Evolutionary conservation across 2,113 vertebrate genomes (phyloP), one percentile per base, ranked within the genome.

Genomic region (Cariama cristata): DNA sequence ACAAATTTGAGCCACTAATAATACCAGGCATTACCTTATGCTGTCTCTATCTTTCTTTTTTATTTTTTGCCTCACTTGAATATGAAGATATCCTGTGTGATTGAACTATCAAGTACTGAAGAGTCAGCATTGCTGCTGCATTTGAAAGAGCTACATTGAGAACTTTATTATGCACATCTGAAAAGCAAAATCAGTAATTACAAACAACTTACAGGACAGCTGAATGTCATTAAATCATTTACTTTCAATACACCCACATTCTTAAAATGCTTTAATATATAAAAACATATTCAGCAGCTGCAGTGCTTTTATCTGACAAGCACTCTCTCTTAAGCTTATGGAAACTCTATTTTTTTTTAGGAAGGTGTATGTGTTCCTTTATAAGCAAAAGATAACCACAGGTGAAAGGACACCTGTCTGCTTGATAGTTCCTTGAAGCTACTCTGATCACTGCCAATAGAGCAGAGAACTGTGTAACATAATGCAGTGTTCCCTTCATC

Each of bases 161-260:
- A 98, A 95, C 88, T 98, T 97, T 97, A 98, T 98, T 98, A 97
- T 98, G 96, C 90, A 95, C 97, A 95, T 98, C 89, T 98, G 96
- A 98, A 98, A 98, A 98, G 97, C 85, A 97, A 98, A 98, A 98
- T 96, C 97, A 96, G 98, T 98, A 97, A 98, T 98, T 98, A 97
- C 94, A 96, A 97, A 96, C 94, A 98, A 97, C 96, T 98, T 97
- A 97, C 85, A 97, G 98, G 98, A 98, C 98, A 98, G 98, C 97
- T 98, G 98, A 98, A 98, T 96, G 97, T 84, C 98, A 97, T 98
- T 98, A 98, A 98, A 97, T 98, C 81, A 97, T 98, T 97, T 98
- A 86, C 95, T 98, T 97, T 96, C 88, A 95, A 96, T 96, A 94
- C n/a, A 92, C 58, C 56, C 95, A 91, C 93, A 94, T 95, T 98